phyloP scores from a whole-genome alignment of 2,797 vertebrate species.

The Carapus acus region DNA sequence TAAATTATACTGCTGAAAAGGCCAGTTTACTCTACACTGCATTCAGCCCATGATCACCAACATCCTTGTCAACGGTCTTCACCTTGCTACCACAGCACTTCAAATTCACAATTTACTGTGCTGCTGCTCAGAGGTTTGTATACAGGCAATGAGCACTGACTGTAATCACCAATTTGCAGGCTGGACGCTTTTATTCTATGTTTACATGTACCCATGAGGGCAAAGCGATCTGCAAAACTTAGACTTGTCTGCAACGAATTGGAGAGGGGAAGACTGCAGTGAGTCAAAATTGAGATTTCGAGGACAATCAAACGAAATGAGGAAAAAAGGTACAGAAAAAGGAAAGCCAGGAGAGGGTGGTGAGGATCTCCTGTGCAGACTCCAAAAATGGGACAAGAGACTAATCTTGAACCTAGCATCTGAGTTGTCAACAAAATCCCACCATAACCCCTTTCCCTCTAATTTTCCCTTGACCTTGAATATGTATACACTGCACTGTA shows the following conservation, averaged over 20 bases:
- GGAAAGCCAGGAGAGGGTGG: constrained; percentile 38
- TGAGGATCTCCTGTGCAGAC: constrained; percentile 19
- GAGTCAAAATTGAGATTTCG: constrained; percentile 37
- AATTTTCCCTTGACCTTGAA: constrained; percentile 59
- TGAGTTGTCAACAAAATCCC: constrained; percentile 51
- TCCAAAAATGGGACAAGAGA: constrained; percentile 33
- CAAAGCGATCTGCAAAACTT: constrained; percentile 42
- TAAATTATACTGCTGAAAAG: no score
- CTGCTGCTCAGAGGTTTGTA: constrained; percentile 36
- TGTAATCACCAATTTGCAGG: constrained; percentile 60
- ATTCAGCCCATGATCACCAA: constrained; percentile 23
- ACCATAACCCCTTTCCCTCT: constrained; percentile 37
- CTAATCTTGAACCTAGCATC: constrained; percentile 28
- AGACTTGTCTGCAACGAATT: constrained; percentile 42
- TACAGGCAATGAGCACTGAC: constrained; percentile 43
- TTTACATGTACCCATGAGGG: constrained; percentile 63
- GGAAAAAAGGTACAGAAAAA: constrained; percentile 38
- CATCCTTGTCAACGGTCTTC: constrained; percentile 7
- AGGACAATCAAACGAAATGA: constrained; percentile 21
- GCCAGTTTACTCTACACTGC: no score
- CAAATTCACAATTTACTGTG: constrained; percentile 24
- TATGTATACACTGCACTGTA: constrained; percentile 52
- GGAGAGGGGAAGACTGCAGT: constrained; percentile 27
- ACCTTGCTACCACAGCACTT: constrained; percentile 26
- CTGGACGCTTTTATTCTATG: constrained; percentile 59